A percentile compares a stretch with the other conserved stretches of the same genome.
Conservation (phyloP, 2,797 vertebrate genomes). For the Silurus lanzhouensis region DNA sequence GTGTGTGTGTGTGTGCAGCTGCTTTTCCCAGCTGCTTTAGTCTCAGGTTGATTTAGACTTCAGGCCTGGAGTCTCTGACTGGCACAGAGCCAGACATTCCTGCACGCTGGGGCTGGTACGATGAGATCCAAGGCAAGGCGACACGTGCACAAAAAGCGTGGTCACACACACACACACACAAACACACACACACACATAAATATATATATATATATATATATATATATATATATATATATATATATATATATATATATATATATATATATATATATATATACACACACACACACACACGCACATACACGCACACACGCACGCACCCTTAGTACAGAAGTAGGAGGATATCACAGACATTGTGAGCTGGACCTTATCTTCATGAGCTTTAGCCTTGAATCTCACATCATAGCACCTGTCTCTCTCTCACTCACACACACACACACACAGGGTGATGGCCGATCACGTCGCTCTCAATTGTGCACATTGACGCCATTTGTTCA, state of each 20-base stretch:
- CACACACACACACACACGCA: constrained; percentile 6
- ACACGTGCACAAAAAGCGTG: constrained; percentile 30
- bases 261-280: too few species aligned
- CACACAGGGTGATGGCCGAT: background rate
- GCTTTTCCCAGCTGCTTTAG: constrained; percentile 36
- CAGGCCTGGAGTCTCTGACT: constrained; percentile 36
- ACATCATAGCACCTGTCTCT: constrained; percentile 36
- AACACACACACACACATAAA: constrained; percentile 26
- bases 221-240: too few species aligned
- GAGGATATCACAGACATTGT: constrained; percentile 75
- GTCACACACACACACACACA: constrained; percentile 35
- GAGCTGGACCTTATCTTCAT: constrained; percentile 77
- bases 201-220: constrained; percentile 25
- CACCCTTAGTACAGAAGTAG: constrained; percentile 59
- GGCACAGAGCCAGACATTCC: constrained; percentile 56
- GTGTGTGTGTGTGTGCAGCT: constrained; percentile 31
- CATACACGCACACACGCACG: background rate
- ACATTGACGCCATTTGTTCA: background rate
- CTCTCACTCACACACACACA: background rate
- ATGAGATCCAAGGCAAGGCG: constrained; percentile 56
- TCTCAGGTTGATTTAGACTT: constrained; percentile 44
- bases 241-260: too few species aligned
- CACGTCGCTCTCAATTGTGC: background rate
- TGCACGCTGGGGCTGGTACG: constrained; percentile 57
- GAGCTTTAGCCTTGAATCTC: constrained; percentile 66